phyloP scores from a whole-genome alignment of 2,888 invertebrate genomes.

The Eustalomyia histrio region DNA sequence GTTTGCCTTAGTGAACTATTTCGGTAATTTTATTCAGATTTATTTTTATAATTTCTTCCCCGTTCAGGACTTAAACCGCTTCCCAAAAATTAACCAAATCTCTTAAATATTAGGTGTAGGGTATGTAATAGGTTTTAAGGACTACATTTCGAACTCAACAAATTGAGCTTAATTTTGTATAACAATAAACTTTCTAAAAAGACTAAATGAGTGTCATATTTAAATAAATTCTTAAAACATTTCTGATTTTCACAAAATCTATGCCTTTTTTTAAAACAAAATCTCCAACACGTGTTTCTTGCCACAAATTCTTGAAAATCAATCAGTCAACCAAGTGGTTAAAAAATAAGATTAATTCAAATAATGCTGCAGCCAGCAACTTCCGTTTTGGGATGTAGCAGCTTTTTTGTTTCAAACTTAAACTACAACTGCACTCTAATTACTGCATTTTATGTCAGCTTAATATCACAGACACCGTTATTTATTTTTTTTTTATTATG shows the following conservation, averaged over 20 bases:
- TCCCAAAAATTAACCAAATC: no score
- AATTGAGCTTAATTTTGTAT: background rate
- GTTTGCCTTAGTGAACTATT: no score
- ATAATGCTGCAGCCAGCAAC: slow-evolving; percentile 10
- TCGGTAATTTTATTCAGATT: no score
- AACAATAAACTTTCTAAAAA: background rate
- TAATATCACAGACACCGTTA: slow-evolving; percentile 48
- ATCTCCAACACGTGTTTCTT: slow-evolving; percentile 59
- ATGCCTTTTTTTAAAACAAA: slow-evolving; percentile 26
- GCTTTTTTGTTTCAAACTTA: slow-evolving; percentile 25
- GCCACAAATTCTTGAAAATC: slow-evolving; percentile 58
- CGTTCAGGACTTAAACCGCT: no score
- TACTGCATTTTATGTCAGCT: slow-evolving; percentile 64
- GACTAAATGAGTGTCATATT: slow-evolving; percentile 21
- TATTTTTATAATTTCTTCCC: no score
- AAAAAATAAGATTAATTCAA: background rate
- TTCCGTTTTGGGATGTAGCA: slow-evolving; percentile 37
- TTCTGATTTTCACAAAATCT: background rate
- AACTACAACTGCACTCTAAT: slow-evolving; percentile 42
- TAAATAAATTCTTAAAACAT: background rate
- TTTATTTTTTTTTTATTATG: slow-evolving; percentile 56
- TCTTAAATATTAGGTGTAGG: no score
- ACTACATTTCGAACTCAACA: no score
- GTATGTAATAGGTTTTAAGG: no score
- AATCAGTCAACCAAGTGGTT: slow-evolving; percentile 54